Base-by-base conservation (phyloP, 2,113 vertebrate species). In the Entosphenus tridentatus region DNA sequence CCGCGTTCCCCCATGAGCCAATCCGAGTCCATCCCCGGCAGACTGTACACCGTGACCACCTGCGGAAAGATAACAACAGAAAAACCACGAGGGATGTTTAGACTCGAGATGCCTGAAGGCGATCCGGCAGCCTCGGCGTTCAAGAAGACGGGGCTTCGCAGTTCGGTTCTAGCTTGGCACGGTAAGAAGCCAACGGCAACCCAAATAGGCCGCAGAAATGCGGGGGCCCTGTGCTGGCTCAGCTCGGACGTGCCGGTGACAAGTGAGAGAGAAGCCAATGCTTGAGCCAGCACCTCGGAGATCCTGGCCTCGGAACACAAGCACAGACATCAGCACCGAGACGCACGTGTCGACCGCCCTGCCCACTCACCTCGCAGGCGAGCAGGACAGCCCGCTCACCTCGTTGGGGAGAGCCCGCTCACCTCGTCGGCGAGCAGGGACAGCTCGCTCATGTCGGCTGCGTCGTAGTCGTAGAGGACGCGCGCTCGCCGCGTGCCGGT, bases 21-120 rank as follows among this genome's bases (percentile, higher is more conserved):
- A 73, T 96, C 91, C 1, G 86, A 89, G 74, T 96, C 91, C 89
- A 96, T 95, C 69, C 90, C 91, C 1, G 87, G 90, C 72, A 95
- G 79, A 56, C 89, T 95, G 81, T 92, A 92, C 76, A 96, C 88
- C 0, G 87, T 96, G 75, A 96, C 91, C 71, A 96, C 82, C 91
- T 96, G 78, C 2, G 68, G 56, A 69, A 71, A 65, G 72, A 73
- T 39, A 71, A 70, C 55, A n/a, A 3, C 54, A 57, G 12, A 9
- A 55, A 2, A 18, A 11, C 72, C 1, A 7, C 3, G 55, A 8
- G 1, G 73, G 55, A 78, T 59, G 12, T 69, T 70, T 70, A 68
- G 12, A 57, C 57, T 67, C 6, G 2, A n/a, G 39, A 11, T 62
- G 54, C 56, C 12, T 9, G 9, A 7, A 54, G 55, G 8, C 57